Base-by-base conservation (phyloP, 2,113 vertebrate genomes). In the Ailurus styani region DNA sequence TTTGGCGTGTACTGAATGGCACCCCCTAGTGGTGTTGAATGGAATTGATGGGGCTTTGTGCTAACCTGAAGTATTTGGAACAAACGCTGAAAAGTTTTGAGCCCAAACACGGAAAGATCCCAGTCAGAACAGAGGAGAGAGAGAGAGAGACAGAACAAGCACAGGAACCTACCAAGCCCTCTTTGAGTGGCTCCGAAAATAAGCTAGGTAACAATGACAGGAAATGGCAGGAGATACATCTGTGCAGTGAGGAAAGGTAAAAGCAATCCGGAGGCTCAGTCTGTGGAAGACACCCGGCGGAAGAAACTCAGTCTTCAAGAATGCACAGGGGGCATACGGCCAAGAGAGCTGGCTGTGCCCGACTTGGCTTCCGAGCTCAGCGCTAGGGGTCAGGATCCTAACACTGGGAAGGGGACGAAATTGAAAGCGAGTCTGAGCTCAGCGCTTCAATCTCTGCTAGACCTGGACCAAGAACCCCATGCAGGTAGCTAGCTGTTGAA, bases 181-280 rank as follows among this genome's bases (percentile, higher is more conserved):
- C 52, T 86, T 18, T 18, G 42, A 75, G 34, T 79, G 60, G 42
- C 84, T 87, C 66, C 73, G 87, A 55, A 95, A 75, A 68, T 47
- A 54, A 42, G 66, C 68, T 12, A 82, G 64, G 45, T 23, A 42
- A 70, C 29, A 60, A 20, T 86, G 45, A 45, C 47, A 85, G 13
- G 29, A 50, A 55, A 60, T 9, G 45, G 42, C 62, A 57, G 66
- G 55, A 60, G 75, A 68, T 42, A 12, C 10, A 27, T 27, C 31
- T 57, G 11, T 50, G 55, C 8, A 2, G 21, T 7, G 47, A 42
- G 17, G 29, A 21, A 75, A 15, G 54, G n/a, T 5, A 37, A 37
- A 78, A 73, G 50, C 54, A n/a, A 23, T 5, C 14, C 0, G 29
- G 18, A 82, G 81, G 13, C 14, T 42, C 34, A 0, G 45, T 21